Evolutionary conservation across 1,140 invertebrate species (phyloP).

Genomic region (Aphidius gifuensis): DNA sequence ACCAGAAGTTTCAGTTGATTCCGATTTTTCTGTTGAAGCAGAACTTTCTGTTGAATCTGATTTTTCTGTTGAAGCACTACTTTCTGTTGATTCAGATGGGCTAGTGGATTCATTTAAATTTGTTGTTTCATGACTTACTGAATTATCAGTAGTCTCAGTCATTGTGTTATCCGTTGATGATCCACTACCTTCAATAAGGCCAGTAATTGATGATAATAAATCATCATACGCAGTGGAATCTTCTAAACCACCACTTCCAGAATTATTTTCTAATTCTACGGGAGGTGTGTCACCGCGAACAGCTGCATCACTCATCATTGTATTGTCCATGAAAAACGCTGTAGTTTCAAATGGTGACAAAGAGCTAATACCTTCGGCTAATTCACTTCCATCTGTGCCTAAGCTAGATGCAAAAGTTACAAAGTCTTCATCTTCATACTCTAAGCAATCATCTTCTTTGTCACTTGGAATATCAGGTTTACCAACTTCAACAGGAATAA

Average conservation of each 20-base stretch:
- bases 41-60: conserved; percentile 6
- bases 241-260: conserved; percentile 12
- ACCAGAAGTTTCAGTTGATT: conserved; percentile 17
- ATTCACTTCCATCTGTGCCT: conserved; percentile 22
- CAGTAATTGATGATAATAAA: conserved; percentile 2
- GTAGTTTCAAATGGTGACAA: conserved; percentile 32
- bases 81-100: conserved; percentile 7
- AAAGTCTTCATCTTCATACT: conserved; percentile 54
- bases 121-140: conserved; percentile 10
- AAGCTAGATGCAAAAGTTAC: conserved; percentile 37
- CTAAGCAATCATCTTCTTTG: conserved; percentile 61
- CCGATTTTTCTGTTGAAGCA: conserved; percentile 16
- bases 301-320: conserved; percentile 62
- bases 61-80: not conserved
- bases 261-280: conserved; percentile 26
- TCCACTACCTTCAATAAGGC: conserved; percentile 43
- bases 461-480: conserved; percentile 55
- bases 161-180: conserved; percentile 26
- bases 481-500: conserved; percentile 63
- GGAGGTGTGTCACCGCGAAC: conserved; percentile 41
- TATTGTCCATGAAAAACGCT: conserved; percentile 46
- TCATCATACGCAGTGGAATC: no score
- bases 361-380: conserved; percentile 35
- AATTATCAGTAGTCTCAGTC: conserved; percentile 15
- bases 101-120: conserved; percentile 16